Percentiles rank a stretch among this genome's conserved stretches.
Conservation (phyloP, 2,797 vertebrate species). For the Hafferia zeledoni region DNA sequence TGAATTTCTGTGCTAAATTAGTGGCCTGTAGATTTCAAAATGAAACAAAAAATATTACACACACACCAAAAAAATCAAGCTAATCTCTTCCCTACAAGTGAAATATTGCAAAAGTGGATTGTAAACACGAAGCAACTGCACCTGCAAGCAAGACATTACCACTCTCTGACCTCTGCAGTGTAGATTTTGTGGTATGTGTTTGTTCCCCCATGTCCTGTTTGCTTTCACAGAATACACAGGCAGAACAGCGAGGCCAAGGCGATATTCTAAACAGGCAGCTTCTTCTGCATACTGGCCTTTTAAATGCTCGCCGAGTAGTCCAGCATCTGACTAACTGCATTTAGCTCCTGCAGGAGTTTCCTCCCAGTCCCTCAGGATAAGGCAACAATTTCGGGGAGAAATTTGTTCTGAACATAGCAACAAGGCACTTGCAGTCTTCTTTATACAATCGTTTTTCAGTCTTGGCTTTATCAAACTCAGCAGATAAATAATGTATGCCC, state of each 20-base stretch:
- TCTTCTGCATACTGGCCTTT: not conserved
- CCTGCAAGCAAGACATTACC: not conserved
- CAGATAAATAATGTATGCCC: slow-evolving; percentile 39
- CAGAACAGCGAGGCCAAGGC: not conserved
- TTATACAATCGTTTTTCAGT: not conserved
- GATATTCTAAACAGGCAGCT: not conserved
- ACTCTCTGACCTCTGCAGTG: not conserved
- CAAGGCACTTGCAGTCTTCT: not conserved
- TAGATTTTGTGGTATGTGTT: not conserved
- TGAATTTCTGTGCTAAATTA: not conserved
- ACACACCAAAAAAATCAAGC: not conserved
- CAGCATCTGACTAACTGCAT: not conserved
- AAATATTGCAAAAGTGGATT: not conserved
- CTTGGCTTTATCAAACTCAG: slow-evolving; percentile 11
- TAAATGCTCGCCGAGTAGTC: not conserved
- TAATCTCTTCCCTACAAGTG: not conserved
- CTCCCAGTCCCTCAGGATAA: not conserved
- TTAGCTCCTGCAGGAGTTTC: not conserved
- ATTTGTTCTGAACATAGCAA: not conserved
- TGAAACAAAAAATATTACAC: not conserved
- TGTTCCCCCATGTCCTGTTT: not conserved
- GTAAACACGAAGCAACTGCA: not conserved
- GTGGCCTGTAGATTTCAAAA: not conserved
- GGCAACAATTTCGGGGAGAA: not conserved
- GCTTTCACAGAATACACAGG: not conserved